Evolutionary conservation across 2,113 vertebrate species (phyloP).

Genomic region (Xiphorhynchus elegans): DNA sequence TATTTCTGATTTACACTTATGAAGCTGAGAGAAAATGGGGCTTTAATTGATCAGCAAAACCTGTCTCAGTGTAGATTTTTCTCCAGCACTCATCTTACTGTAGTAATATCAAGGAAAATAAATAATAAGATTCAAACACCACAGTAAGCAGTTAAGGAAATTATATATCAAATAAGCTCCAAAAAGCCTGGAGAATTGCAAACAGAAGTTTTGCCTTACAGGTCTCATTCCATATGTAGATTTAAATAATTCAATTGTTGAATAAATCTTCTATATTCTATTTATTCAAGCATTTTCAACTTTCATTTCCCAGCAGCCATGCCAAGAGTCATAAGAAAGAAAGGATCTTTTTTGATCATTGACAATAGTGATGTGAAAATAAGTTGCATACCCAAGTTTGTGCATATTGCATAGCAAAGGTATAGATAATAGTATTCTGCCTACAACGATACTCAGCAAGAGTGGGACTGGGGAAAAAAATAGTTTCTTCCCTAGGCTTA

Average conservation of each 20-base stretch:
- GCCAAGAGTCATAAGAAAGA: conserved; percentile 26
- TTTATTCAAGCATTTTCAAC: conserved; percentile 61
- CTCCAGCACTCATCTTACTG: conserved; percentile 55
- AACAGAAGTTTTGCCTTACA: conserved; percentile 69
- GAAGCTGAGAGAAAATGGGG: not conserved
- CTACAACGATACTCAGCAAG: not conserved
- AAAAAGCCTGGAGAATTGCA: conserved; percentile 53
- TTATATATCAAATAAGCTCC: conserved; percentile 70
- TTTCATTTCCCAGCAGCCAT: conserved; percentile 49
- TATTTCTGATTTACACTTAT: conserved; percentile 47
- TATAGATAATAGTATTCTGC: not conserved
- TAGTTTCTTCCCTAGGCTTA: not conserved
- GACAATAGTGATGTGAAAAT: conserved; percentile 34
- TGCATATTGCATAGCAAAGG: not conserved
- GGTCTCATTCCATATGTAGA: conserved; percentile 70
- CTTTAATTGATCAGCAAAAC: conserved; percentile 69
- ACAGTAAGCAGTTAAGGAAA: conserved; percentile 71
- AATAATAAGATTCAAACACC: conserved; percentile 69
- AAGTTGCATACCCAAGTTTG: not conserved
- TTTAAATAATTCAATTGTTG: conserved; percentile 77
- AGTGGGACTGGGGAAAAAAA: not conserved
- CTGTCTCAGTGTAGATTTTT: conserved; percentile 63
- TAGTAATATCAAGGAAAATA: conserved; percentile 70
- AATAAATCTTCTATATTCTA: conserved; percentile 63
- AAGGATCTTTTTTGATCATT: not conserved